phyloP scores from a whole-genome alignment of 2,888 invertebrate species.

The Athetis lepigone region DNA sequence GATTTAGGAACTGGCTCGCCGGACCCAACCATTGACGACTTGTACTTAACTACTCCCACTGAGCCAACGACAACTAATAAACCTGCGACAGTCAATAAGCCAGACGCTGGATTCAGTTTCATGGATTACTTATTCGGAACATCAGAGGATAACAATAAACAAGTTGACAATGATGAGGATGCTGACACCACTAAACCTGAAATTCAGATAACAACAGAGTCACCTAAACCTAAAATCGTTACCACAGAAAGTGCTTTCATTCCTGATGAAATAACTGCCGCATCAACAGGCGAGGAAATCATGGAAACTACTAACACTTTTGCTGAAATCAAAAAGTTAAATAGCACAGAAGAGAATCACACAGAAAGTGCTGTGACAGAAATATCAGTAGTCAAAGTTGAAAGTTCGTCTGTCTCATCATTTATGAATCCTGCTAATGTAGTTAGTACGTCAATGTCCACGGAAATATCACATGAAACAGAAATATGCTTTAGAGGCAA shows the following conservation, averaged over 20 bases:
- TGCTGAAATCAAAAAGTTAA: slow-evolving; percentile 40
- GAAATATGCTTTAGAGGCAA: slow-evolving; percentile 97
- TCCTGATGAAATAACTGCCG: slow-evolving; percentile 85
- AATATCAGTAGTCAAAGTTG: slow-evolving; percentile 65
- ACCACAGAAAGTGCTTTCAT: slow-evolving; percentile 83
- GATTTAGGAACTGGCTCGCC: slow-evolving; percentile 84
- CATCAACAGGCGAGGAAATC: slow-evolving; percentile 44
- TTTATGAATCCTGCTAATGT: slow-evolving; percentile 89
- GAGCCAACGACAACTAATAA: slow-evolving; percentile 75
- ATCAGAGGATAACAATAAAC: slow-evolving; percentile 71
- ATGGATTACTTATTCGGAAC: slow-evolving; percentile 87
- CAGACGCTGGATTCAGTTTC: slow-evolving; percentile 78
- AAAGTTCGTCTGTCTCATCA: slow-evolving; percentile 80
- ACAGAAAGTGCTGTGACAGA: slow-evolving; percentile 62
- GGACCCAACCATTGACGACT: slow-evolving; percentile 79
- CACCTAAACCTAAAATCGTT: slow-evolving; percentile 68
- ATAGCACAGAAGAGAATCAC: slow-evolving; percentile 53
- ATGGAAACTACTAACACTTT: slow-evolving; percentile 50
- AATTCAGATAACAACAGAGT: slow-evolving; percentile 72
- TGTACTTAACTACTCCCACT: slow-evolving; percentile 74
- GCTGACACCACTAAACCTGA: slow-evolving; percentile 63
- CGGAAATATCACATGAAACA: slow-evolving; percentile 95
- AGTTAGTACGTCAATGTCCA: slow-evolving; percentile 94
- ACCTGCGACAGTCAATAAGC: slow-evolving; percentile 70
- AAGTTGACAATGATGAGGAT: slow-evolving; percentile 60